These are phyloP conservation scores for Eriosoma lanigerum DNA, from an alignment of 1,140 invertebrate species.

Conservation along the genomic window DNA sequence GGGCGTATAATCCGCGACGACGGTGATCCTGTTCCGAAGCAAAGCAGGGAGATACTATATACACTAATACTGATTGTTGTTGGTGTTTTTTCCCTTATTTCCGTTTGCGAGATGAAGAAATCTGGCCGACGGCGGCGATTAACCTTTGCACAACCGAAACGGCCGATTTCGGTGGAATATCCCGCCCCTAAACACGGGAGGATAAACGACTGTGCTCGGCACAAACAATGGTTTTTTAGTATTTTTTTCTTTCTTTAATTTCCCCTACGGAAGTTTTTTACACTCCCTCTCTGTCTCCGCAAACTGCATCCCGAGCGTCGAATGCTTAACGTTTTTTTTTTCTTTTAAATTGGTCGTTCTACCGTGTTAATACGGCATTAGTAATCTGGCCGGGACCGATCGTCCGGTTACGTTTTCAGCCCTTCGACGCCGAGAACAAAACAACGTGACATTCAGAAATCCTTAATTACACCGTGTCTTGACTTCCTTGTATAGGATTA, in stretches of 20 bases:
- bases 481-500: neutral
- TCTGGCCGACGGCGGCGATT: slow-evolving; percentile 3
- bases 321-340: slow-evolving; percentile 37
- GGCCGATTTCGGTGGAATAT: slow-evolving; percentile 2
- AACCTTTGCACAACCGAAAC: slow-evolving; percentile 4
- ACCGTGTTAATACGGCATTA: neutral
- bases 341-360: slow-evolving; percentile 25
- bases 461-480: neutral
- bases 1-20: no score
- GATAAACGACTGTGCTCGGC: neutral
- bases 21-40: no score
- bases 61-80: neutral
- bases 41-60: no score
- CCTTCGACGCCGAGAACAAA: neutral
- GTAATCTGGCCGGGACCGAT: slow-evolving; percentile 11
- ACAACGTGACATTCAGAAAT: slow-evolving; percentile 29
- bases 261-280: slow-evolving; percentile 37
- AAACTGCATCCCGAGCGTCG: neutral
- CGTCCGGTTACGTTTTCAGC: neutral
- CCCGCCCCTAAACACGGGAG: neutral
- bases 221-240: neutral
- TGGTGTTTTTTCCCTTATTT: neutral
- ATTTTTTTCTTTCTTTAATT: slow-evolving; percentile 19
- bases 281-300: neutral
- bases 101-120: neutral